Percentiles rank a stretch among this genome's conserved stretches.
Conservation (phyloP, 2,797 vertebrate species). For the Telmatherina bonti region DNA sequence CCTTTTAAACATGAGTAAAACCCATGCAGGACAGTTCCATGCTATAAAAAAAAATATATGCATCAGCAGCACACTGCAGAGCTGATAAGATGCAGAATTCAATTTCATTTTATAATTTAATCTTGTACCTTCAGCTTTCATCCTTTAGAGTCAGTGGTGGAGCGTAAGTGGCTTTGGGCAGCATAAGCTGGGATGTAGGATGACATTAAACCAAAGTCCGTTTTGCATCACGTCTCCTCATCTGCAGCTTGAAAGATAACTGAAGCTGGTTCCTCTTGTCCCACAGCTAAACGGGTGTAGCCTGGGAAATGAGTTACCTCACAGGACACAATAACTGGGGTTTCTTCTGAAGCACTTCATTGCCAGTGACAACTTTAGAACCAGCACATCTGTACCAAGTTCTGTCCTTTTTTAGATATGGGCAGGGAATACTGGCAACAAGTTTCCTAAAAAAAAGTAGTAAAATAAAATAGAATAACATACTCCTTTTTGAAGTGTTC, state of each 20-base stretch:
- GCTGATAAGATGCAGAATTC: slow-evolving; percentile 47
- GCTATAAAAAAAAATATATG: slow-evolving; percentile 18
- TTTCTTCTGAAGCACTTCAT: too few relatives aligned
- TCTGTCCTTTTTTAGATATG: too few relatives aligned
- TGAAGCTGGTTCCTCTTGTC: slow-evolving; percentile 55
- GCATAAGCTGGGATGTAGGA: slow-evolving; percentile 18
- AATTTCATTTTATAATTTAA: slow-evolving; percentile 50
- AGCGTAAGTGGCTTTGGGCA: slow-evolving; percentile 42
- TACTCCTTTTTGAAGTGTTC: too few relatives aligned
- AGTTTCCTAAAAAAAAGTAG: too few relatives aligned
- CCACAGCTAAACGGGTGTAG: slow-evolving; percentile 49
- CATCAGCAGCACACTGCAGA: slow-evolving; percentile 33
- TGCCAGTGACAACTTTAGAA: too few relatives aligned
- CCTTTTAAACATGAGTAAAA: slow-evolving; percentile 40
- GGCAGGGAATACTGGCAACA: too few relatives aligned
- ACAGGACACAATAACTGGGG: too few relatives aligned
- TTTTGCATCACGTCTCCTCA: slow-evolving; percentile 12
- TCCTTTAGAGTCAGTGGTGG: slow-evolving; percentile 24
- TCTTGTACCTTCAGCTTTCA: slow-evolving; percentile 36
- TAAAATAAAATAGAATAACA: too few relatives aligned
- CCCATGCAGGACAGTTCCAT: slow-evolving; percentile 21
- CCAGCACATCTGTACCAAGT: too few relatives aligned
- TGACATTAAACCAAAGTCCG: slow-evolving; percentile 22
- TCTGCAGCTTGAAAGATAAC: slow-evolving; percentile 38
- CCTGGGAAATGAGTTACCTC: too few relatives aligned